A percentile compares a stretch with the other conserved stretches of the same genome.
phyloP scores from a whole-genome alignment of 1,140 invertebrate species.

The Eciton burchellii region DNA sequence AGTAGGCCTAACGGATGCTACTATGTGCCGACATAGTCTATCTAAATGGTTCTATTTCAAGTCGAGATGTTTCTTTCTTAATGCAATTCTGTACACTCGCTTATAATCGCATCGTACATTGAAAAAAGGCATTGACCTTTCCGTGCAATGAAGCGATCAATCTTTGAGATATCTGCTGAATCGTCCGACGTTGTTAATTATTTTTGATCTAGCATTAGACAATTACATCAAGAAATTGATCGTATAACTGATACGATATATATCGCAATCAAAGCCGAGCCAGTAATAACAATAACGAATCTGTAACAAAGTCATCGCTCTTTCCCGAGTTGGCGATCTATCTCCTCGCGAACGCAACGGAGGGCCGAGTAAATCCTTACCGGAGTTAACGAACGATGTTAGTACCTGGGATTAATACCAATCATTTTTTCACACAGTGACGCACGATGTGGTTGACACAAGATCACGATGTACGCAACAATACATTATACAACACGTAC shows the following conservation, averaged over 20 bases:
- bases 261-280: neutral
- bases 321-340: neutral
- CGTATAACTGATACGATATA: neutral
- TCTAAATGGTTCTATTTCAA: constrained; percentile 29
- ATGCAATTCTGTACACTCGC: neutral
- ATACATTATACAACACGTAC: constrained; percentile 16
- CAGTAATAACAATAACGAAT: neutral
- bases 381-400: constrained; percentile 69
- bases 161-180: too few species aligned
- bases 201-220: too few species aligned
- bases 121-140: neutral
- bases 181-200: too few species aligned
- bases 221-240: too few species aligned
- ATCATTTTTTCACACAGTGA: constrained; percentile 64
- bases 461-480: constrained; percentile 8
- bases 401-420: constrained; percentile 63
- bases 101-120: neutral
- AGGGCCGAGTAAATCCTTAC: neutral
- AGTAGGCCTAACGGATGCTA: constrained; percentile 81
- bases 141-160: neutral
- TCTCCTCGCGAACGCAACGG: neutral
- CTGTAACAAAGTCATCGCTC: neutral
- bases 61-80: constrained; percentile 1
- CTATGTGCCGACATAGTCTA: constrained; percentile 79
- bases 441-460: constrained; percentile 45